A percentile compares a stretch with the other conserved stretches of the same genome.
phyloP scores from a whole-genome alignment of 2,888 invertebrate species.

The Rhorus exstirpatorius region DNA sequence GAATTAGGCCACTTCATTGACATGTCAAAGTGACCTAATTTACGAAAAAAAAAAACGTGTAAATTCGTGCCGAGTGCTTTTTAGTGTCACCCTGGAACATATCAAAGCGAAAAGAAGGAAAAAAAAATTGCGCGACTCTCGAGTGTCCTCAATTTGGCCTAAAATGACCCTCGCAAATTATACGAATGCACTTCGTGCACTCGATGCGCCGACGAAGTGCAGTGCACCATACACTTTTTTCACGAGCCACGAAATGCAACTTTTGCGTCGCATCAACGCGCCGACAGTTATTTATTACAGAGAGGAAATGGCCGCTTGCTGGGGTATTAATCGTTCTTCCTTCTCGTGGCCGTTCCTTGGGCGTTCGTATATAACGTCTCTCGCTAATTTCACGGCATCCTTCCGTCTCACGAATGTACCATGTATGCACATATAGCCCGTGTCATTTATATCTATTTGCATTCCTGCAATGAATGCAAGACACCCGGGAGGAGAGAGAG shows the following conservation, averaged over 20 bases:
- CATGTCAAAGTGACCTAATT: no score
- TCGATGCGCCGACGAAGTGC: background rate
- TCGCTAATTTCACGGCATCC: slow-evolving; percentile 63
- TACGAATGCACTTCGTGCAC: background rate
- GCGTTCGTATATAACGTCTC: slow-evolving; percentile 42
- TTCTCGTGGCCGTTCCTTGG: slow-evolving; percentile 30
- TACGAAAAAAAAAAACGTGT: no score
- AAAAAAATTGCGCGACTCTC: background rate
- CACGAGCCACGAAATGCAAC: slow-evolving; percentile 11
- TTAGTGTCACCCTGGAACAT: background rate
- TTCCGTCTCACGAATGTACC: slow-evolving; percentile 52
- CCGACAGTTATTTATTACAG: slow-evolving; percentile 54
- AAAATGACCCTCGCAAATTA: background rate
- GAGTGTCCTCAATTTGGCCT: background rate
- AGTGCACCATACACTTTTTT: background rate
- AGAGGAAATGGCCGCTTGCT: slow-evolving; percentile 57
- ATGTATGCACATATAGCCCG: slow-evolving; percentile 11
- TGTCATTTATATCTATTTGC: slow-evolving; percentile 58
- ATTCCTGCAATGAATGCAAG: slow-evolving; percentile 39
- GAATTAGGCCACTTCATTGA: no score
- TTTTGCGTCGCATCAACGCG: slow-evolving; percentile 19
- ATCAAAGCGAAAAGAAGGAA: background rate
- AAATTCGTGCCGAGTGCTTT: background rate
- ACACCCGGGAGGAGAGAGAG: slow-evolving; percentile 6
- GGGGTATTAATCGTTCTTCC: slow-evolving; percentile 57